phyloP scores from a whole-genome alignment of 2,797 vertebrate genomes.

The Calcarius lapponicus region DNA sequence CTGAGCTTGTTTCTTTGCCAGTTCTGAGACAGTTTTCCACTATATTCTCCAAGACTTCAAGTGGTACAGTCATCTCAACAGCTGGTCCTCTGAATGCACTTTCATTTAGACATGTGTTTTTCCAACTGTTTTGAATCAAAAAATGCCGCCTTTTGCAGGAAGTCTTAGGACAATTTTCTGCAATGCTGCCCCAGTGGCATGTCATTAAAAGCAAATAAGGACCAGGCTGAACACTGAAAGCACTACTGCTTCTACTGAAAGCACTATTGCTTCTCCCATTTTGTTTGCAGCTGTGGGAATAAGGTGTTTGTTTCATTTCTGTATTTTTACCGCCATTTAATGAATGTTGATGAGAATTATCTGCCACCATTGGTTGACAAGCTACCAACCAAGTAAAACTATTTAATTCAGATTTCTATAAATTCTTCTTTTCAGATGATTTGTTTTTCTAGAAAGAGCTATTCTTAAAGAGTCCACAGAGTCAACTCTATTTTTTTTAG shows the following conservation, averaged over 20 bases:
- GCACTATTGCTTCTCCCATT: not conserved
- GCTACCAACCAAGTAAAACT: not conserved
- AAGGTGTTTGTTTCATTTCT: not conserved
- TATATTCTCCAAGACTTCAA: not conserved
- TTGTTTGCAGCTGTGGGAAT: not conserved
- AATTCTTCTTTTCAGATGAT: not conserved
- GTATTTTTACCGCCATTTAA: not conserved
- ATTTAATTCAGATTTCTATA: not conserved
- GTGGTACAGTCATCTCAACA: not conserved
- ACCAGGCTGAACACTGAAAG: not conserved
- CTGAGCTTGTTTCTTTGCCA: not conserved
- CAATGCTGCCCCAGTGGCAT: not conserved
- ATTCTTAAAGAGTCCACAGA: not conserved
- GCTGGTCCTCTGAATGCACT: not conserved
- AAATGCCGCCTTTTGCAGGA: not conserved
- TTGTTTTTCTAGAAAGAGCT: not conserved
- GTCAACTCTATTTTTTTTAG: not conserved
- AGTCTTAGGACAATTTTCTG: slow-evolving; percentile 17
- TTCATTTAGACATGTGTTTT: slow-evolving; percentile 31
- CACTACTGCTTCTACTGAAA: not conserved
- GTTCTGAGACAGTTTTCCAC: not conserved
- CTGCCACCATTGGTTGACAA: not conserved
- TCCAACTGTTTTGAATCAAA: slow-evolving; percentile 38
- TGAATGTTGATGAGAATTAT: not conserved
- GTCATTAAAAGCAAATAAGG: slow-evolving; percentile 15